These are phyloP conservation scores for Prunella strophiata DNA, from an alignment of 2,797 vertebrate species.

Conservation along the genomic window DNA sequence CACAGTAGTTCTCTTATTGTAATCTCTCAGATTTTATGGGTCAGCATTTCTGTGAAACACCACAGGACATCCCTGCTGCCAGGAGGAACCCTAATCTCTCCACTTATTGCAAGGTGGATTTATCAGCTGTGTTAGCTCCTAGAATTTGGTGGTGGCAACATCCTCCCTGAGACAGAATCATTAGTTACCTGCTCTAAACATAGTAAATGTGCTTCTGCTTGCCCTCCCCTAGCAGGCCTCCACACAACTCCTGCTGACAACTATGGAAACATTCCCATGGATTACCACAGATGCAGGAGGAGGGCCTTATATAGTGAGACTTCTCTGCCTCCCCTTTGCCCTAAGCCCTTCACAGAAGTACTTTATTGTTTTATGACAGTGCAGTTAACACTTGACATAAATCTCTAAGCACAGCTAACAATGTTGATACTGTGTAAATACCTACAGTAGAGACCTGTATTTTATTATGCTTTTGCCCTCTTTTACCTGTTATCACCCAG, in stretches of 20 bases:
- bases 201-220: not conserved
- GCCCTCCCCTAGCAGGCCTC: not conserved
- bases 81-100: not conserved
- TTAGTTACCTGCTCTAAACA: not conserved
- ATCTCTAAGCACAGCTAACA: slow-evolving; percentile 25
- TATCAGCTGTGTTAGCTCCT: not conserved
- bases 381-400: slow-evolving; percentile 39
- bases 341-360: slow-evolving; percentile 45
- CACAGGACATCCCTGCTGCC: not conserved
- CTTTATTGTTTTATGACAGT: slow-evolving; percentile 60
- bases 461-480: not conserved
- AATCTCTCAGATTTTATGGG: not conserved
- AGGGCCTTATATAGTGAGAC: slow-evolving; percentile 32
- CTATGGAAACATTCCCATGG: slow-evolving; percentile 24
- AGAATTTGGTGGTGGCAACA: not conserved
- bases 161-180: not conserved
- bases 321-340: slow-evolving; percentile 15
- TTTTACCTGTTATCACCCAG: not conserved
- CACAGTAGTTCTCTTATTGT: not conserved
- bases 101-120: not conserved
- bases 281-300: not conserved
- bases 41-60: not conserved
- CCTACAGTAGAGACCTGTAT: not conserved
- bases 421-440: slow-evolving; percentile 39
- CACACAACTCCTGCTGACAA: not conserved